phyloP scores from a whole-genome alignment of 2,113 vertebrate species.

The Tricholaema leucomelas region DNA sequence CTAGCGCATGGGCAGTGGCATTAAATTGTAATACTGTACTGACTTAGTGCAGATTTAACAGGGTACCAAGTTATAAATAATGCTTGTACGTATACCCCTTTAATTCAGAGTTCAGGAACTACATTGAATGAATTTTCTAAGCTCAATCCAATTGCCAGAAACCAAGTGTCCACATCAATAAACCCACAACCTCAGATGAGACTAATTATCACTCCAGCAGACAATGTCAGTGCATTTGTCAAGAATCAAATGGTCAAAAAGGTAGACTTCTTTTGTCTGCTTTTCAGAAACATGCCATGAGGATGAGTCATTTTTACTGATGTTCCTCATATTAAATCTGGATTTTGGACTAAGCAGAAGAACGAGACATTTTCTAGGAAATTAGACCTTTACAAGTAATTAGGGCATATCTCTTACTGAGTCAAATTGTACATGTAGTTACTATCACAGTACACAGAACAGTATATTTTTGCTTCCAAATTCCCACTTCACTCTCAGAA shows the following conservation, averaged over 20 bases:
- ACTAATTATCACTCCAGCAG: background rate
- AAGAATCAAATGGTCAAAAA: background rate
- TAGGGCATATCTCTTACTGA: background rate
- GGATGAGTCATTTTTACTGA: background rate
- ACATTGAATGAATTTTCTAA: conserved; percentile 17
- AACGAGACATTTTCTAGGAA: background rate
- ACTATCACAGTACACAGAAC: background rate
- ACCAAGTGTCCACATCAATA: background rate
- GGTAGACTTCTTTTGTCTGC: background rate
- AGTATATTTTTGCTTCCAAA: background rate
- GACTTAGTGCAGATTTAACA: background rate
- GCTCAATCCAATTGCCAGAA: background rate
- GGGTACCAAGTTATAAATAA: conserved; percentile 9
- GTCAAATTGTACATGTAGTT: background rate
- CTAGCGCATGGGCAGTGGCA: background rate
- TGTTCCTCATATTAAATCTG: fast-evolving
- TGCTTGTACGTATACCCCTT: background rate
- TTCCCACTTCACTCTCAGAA: background rate
- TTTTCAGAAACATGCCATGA: background rate
- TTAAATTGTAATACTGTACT: background rate
- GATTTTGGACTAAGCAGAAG: background rate
- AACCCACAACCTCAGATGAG: background rate
- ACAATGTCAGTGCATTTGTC: background rate
- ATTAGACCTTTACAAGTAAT: background rate
- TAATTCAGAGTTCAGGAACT: conserved; percentile 31